phyloP scores from a whole-genome alignment of 2,113 vertebrate species.

The Micromys minutus region DNA sequence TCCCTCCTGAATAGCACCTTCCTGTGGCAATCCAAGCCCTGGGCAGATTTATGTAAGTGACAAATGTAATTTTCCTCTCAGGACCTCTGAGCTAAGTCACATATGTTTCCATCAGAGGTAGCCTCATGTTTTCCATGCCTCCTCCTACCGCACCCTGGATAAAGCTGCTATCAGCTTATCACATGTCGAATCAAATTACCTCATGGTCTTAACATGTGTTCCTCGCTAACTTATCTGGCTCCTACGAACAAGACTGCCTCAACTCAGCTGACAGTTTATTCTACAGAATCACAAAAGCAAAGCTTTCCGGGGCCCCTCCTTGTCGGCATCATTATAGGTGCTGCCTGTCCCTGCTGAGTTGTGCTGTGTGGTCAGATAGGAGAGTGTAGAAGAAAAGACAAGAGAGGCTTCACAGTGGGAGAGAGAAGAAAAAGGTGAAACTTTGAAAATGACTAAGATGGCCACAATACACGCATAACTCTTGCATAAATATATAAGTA shows the following conservation, averaged over 20 bases:
- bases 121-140: background rate
- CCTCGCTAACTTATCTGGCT: slow-evolving; percentile 20
- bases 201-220: background rate
- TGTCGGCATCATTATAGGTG: background rate
- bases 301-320: background rate
- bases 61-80: background rate
- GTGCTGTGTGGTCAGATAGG: background rate
- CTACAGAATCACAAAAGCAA: slow-evolving; percentile 18
- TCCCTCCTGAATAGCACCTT: background rate
- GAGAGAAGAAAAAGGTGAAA: background rate
- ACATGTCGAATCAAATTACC: background rate
- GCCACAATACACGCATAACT: background rate
- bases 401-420: background rate
- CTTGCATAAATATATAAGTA: background rate
- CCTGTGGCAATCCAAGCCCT: slow-evolving; percentile 41
- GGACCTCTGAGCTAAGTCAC: background rate
- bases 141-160: background rate
- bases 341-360: background rate
- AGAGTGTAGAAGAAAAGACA: background rate
- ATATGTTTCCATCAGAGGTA: background rate
- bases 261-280: background rate
- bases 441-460: background rate
- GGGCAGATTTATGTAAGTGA: slow-evolving; percentile 21
- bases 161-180: background rate
- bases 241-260: background rate